Percentiles rank a stretch among this genome's conserved stretches.
Conservation (phyloP, 2,797 vertebrate genomes). For the Protosalanx chinensis region DNA sequence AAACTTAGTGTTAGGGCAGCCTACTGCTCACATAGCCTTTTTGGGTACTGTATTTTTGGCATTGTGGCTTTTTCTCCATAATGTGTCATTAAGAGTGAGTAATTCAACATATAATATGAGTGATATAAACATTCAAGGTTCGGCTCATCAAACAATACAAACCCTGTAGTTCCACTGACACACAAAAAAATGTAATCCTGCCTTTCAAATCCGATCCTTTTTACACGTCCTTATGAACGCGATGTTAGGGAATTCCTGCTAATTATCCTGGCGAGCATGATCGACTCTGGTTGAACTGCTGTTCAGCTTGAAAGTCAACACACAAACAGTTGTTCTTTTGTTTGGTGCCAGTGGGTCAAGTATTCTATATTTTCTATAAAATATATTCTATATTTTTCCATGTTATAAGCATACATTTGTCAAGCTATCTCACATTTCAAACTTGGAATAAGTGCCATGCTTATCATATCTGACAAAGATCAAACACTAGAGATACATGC, state of each 20-base stretch:
- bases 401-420: neutral
- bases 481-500: slow-evolving; percentile 2
- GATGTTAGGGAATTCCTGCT: too few species aligned
- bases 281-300: too few species aligned
- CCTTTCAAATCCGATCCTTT: too few species aligned
- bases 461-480: neutral
- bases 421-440: neutral
- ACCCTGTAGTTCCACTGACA: too few species aligned
- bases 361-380: too few species aligned
- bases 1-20: slow-evolving; percentile 4
- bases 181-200: too few species aligned
- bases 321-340: neutral
- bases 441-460: neutral
- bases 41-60: neutral
- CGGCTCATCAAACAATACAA: slow-evolving; percentile 37
- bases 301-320: slow-evolving; percentile 25
- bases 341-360: too few species aligned
- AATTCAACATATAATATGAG: slow-evolving; percentile 28
- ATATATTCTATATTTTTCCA: neutral
- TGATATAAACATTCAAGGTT: slow-evolving; percentile 20
- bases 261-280: too few species aligned
- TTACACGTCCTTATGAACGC: neutral
- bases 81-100: neutral
- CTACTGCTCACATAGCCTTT: slow-evolving; percentile 6
- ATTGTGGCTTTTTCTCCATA: too few species aligned